Evolutionary conservation across 2,113 vertebrate species (phyloP).

Genomic region (Thryonomys swinderianus): DNA sequence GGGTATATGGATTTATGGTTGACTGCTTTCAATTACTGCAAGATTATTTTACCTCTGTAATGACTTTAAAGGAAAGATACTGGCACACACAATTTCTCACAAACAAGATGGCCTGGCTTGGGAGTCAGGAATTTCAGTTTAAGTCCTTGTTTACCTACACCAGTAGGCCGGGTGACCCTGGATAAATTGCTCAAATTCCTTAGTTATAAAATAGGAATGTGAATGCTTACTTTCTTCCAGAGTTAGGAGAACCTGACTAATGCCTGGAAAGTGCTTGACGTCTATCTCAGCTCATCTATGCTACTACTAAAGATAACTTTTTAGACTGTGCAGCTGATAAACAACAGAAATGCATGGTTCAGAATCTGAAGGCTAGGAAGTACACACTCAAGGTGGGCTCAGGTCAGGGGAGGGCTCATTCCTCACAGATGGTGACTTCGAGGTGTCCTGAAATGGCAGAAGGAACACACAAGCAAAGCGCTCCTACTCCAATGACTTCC

Average conservation of each 20-base stretch:
- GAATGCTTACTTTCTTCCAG: not conserved
- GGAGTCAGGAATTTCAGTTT: not conserved
- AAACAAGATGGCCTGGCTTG: not conserved
- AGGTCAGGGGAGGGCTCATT: not conserved
- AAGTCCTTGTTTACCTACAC: not conserved
- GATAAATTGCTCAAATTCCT: not conserved
- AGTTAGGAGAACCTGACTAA: not conserved
- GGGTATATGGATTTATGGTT: fast-evolving
- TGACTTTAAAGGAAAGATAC: not conserved
- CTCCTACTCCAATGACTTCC: no score
- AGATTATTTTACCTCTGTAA: not conserved
- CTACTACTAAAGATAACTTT: not conserved
- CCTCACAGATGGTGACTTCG: not conserved
- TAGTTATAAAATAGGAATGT: not conserved
- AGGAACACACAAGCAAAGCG: not conserved
- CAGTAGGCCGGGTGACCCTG: not conserved
- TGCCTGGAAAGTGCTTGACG: not conserved
- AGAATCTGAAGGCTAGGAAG: not conserved
- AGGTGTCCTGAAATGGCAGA: not conserved
- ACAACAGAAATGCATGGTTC: not conserved
- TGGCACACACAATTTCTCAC: not conserved
- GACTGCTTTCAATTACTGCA: not conserved
- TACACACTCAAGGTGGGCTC: not conserved
- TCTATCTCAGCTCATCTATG: not conserved
- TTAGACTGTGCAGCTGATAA: not conserved